These are phyloP conservation scores for Drosophila atripex DNA, from an alignment of 2,888 invertebrate species.

Conservation along the genomic window DNA sequence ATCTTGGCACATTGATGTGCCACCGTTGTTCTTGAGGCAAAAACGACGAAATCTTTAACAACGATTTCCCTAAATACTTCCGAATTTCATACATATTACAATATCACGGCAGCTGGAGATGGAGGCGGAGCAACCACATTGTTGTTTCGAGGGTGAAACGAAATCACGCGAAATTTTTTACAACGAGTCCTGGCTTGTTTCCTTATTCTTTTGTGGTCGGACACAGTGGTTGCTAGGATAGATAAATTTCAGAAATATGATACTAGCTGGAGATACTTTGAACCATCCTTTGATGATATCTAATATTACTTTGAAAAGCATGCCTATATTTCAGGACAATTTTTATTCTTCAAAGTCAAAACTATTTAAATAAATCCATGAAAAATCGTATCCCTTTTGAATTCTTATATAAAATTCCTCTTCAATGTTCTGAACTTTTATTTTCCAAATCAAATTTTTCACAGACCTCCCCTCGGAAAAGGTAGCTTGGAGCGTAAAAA, in stretches of 20 bases:
- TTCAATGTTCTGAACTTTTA: background rate
- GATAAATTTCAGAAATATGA: background rate
- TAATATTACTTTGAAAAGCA: no score
- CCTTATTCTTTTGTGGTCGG: constrained; percentile 14
- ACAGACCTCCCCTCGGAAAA: background rate
- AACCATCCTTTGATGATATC: no score
- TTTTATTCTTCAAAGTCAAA: no score
- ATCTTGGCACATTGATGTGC: constrained; percentile 34
- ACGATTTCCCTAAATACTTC: constrained; percentile 81
- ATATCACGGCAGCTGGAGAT: constrained; percentile 49
- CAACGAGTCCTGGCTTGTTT: constrained; percentile 59
- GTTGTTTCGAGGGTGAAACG: constrained; percentile 55
- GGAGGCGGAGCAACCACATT: constrained; percentile 40
- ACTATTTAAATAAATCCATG: no score
- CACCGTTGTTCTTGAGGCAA: constrained; percentile 39
- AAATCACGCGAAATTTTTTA: constrained; percentile 77
- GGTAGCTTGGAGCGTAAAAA: background rate
- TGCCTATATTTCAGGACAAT: no score
- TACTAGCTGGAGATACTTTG: background rate
- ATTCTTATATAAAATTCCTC: background rate
- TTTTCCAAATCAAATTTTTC: background rate
- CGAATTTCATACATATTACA: constrained; percentile 78
- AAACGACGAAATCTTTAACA: constrained; percentile 69
- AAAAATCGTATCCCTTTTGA: background rate
- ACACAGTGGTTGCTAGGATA: constrained; percentile 49